Evolutionary conservation across 2,797 vertebrate species (phyloP).

Genomic region (Poeciliopsis paucimaculata): DNA sequence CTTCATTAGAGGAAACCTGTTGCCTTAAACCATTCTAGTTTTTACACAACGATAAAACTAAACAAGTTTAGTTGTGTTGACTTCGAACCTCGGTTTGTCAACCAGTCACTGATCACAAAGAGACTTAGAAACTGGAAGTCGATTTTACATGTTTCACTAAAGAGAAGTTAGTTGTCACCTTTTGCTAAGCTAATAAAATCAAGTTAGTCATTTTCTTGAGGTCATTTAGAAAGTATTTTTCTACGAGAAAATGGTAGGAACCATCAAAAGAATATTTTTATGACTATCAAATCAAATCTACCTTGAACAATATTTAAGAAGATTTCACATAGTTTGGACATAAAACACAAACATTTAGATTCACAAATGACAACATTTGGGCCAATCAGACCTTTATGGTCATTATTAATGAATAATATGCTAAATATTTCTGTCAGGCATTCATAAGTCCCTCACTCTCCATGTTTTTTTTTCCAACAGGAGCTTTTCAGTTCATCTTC

Average conservation of each 20-base stretch:
- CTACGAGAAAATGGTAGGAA: neutral
- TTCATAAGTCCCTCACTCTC: no score
- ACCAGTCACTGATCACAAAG: neutral
- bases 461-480: slow-evolving; percentile 51
- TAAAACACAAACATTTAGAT: neutral
- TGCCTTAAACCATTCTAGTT: no score
- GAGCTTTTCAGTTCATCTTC: slow-evolving; percentile 84
- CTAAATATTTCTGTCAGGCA: neutral
- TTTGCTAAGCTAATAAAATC: neutral
- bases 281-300: neutral
- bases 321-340: neutral
- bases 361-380: neutral
- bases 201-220: neutral
- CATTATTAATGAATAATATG: neutral
- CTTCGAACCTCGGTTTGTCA: neutral
- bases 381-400: neutral
- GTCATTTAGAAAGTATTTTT: neutral
- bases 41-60: no score
- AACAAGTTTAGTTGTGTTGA: no score
- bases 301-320: neutral
- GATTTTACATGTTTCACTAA: neutral
- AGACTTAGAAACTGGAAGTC: neutral
- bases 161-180: neutral
- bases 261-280: neutral
- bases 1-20: no score